These are phyloP conservation scores for Spodoptera exigua DNA, from an alignment of 2,888 invertebrate genomes.

Conservation along the genomic window DNA sequence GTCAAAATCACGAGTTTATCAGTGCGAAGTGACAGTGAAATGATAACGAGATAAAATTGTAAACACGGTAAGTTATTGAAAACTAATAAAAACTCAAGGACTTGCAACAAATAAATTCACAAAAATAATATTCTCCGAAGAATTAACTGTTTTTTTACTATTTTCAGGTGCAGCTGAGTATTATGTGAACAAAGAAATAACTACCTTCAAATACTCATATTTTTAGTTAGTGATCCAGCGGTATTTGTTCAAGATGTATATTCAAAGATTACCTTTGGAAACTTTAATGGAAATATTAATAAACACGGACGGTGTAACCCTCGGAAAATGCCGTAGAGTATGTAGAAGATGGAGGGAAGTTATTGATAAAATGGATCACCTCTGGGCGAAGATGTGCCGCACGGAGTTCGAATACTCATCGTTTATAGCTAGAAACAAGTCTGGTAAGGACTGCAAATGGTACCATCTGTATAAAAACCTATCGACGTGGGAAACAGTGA, in stretches of 20 bases:
- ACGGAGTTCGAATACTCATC: conserved; percentile 73
- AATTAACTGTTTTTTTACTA: conserved; percentile 8
- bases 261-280: conserved; percentile 74
- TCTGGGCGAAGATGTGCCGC: conserved; percentile 75
- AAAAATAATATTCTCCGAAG: not conserved
- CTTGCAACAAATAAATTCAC: conserved; percentile 3
- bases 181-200: conserved; percentile 22
- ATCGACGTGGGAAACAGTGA: conserved; percentile 70
- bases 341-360: conserved; percentile 74
- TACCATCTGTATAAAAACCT: conserved; percentile 79
- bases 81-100: too few species aligned
- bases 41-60: conserved; percentile 60
- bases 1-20: conserved; percentile 77
- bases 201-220: too few species aligned
- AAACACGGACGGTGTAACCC: conserved; percentile 70
- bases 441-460: conserved; percentile 73
- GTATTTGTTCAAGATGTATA: conserved; percentile 54
- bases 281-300: conserved; percentile 76
- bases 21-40: not conserved
- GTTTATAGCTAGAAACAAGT: conserved; percentile 75
- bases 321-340: conserved; percentile 76
- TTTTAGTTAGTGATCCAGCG: too few species aligned
- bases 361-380: conserved; percentile 69
- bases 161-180: conserved; percentile 24
- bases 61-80: conserved; percentile 58